A percentile compares a stretch with the other conserved stretches of the same genome.
phyloP scores from a whole-genome alignment of 2,113 vertebrate genomes.

The Tricholaema leucomelas region DNA sequence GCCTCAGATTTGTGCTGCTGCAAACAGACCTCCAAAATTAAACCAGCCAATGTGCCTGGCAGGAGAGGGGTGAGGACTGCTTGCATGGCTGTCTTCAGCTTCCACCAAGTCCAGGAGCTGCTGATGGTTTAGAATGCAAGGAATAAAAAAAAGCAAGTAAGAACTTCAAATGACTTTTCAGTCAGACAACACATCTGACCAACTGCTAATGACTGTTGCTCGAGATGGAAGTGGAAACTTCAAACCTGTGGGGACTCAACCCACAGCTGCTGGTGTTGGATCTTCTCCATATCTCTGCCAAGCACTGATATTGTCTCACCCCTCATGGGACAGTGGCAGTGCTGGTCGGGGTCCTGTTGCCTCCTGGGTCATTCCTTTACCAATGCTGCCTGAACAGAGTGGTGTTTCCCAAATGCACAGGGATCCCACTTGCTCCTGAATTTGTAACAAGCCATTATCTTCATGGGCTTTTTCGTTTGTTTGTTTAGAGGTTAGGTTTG shows the following conservation, averaged over 20 bases:
- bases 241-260: background rate
- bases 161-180: background rate
- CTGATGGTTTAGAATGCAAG: background rate
- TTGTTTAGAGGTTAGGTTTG: background rate
- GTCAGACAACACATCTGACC: background rate
- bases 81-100: background rate
- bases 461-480: background rate
- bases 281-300: background rate
- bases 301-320: background rate
- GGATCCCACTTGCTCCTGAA: background rate
- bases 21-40: background rate
- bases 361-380: background rate
- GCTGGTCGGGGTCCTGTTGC: background rate
- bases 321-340: accelerated
- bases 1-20: background rate
- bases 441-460: background rate
- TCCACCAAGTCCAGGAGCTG: background rate
- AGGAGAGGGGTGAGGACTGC: background rate
- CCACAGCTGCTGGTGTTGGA: background rate
- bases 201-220: background rate
- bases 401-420: background rate
- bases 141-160: background rate
- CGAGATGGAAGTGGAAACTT: background rate
- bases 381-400: background rate
- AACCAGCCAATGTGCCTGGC: background rate